Evolutionary conservation across 2,888 invertebrate species (phyloP).

Genomic region (Biston stratarius): DNA sequence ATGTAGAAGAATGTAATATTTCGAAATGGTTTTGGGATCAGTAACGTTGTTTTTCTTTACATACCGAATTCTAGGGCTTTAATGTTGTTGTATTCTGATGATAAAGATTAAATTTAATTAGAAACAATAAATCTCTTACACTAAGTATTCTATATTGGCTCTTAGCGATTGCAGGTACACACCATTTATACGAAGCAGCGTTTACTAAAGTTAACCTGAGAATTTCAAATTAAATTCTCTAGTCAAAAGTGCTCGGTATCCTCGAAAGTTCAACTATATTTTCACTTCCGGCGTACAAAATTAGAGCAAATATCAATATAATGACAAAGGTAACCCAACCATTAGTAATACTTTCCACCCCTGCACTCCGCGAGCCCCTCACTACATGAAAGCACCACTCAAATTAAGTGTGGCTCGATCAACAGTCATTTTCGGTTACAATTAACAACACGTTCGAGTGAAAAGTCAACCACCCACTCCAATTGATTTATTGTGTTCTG

Average conservation of each 20-base stretch:
- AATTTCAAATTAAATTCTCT: conserved; percentile 3
- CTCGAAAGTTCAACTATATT: conserved; percentile 60
- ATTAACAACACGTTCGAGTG: conserved; percentile 87
- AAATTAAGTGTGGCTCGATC: conserved; percentile 86
- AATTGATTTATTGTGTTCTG: conserved; percentile 85
- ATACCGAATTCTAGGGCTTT: no score
- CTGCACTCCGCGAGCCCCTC: conserved; percentile 65
- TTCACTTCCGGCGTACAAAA: conserved; percentile 70
- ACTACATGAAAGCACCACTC: conserved; percentile 78
- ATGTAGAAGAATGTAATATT: no score
- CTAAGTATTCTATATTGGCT: no score
- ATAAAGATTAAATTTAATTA: no score
- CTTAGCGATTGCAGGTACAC: no score
- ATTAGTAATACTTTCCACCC: conserved; percentile 72
- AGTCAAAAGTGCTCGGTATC: conserved; percentile 30
- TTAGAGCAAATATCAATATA: conserved; percentile 71
- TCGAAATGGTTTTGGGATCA: no score
- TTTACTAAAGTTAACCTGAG: no score
- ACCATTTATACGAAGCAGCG: no score
- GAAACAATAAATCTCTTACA: no score
- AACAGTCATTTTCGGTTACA: conserved; percentile 87
- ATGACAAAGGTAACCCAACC: conserved; percentile 76
- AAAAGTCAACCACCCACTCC: conserved; percentile 87
- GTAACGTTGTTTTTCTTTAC: no score
- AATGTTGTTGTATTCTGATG: no score